Evolutionary conservation across 2,888 invertebrate genomes (phyloP).

Genomic region (Sminthurinus aureus): DNA sequence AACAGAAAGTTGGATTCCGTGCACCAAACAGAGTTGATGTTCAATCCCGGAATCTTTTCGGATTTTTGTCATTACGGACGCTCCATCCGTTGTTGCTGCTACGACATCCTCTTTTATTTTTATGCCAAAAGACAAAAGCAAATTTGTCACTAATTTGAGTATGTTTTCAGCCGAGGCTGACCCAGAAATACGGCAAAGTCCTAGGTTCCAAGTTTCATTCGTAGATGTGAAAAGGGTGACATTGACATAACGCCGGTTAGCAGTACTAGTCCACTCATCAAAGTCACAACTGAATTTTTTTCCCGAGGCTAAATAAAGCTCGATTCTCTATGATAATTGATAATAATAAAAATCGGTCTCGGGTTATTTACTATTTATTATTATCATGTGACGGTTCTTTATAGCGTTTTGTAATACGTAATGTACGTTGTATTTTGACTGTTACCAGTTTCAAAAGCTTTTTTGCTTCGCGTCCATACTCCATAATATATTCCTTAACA

Average conservation of each 20-base stretch:
- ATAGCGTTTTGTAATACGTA: not conserved
- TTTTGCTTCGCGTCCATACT: not conserved
- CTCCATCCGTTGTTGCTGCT: not conserved
- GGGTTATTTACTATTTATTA: too few relatives aligned
- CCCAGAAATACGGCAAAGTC: not conserved
- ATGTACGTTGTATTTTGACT: not conserved
- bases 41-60: not conserved
- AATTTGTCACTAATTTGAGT: not conserved
- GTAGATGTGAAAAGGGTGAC: not conserved
- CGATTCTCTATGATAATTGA: not conserved
- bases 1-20: not conserved
- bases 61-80: not conserved
- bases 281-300: not conserved
- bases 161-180: not conserved
- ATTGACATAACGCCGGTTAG: not conserved
- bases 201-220: not conserved
- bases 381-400: not conserved
- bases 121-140: not conserved
- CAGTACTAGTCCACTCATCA: not conserved
- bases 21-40: conserved; percentile 5
- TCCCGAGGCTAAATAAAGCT: not conserved
- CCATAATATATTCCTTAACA: not conserved
- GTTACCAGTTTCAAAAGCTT: not conserved
- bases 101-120: not conserved
- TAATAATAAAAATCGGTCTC: not conserved